phyloP scores from a whole-genome alignment of 2,888 invertebrate species.

The Hyles lineata region DNA sequence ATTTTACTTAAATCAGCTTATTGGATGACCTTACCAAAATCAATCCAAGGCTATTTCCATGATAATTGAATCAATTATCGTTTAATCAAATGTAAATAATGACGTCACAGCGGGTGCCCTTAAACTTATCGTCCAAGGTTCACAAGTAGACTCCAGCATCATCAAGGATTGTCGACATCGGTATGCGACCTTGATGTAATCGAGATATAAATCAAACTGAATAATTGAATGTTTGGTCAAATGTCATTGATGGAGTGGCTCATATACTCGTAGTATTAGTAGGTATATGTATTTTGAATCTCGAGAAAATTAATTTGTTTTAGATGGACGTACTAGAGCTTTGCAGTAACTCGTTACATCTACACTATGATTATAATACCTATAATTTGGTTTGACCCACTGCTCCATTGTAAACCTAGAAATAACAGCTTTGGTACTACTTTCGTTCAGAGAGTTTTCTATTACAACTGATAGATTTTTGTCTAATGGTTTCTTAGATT shows the following conservation, averaged over 20 bases:
- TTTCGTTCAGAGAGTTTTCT: no score
- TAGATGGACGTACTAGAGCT: neutral
- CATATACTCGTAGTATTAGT: no score
- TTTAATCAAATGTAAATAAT: neutral
- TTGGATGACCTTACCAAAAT: neutral
- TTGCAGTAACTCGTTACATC: no score
- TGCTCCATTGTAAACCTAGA: no score
- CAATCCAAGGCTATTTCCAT: neutral
- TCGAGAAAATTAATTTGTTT: neutral
- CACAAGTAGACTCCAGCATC: neutral
- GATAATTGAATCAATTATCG: neutral
- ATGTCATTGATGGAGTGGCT: neutral
- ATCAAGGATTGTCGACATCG: neutral
- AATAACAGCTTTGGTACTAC: no score
- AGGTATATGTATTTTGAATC: neutral
- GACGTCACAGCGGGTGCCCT: neutral
- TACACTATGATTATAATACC: no score
- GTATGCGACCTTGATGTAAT: neutral
- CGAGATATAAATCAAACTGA: neutral
- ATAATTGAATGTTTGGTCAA: neutral
- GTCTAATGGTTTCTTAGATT: no score
- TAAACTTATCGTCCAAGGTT: conserved; percentile 2
- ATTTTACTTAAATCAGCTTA: no score
- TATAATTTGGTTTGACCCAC: no score
- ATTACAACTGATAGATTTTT: no score